Base-by-base conservation (phyloP, 2,797 vertebrate species). In the Chiloscyllium punctatum region DNA sequence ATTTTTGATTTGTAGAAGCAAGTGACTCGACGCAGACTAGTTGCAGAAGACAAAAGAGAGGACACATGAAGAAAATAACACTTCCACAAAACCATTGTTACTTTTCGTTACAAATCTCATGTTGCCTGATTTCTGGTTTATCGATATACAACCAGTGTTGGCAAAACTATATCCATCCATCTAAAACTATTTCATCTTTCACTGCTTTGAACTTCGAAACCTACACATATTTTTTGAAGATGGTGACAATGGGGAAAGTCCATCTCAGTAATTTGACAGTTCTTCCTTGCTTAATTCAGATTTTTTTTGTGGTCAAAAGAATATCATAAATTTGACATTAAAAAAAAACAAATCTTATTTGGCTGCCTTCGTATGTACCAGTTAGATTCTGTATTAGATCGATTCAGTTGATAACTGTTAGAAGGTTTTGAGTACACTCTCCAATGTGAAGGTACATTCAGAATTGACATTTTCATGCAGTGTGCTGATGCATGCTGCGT, bases 191-290 rank as follows among this genome's bases (percentile, higher is more conserved):
- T 94, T 90, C 95, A 37, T 66, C 57, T 66, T 74, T 23, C 30
- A 94, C 21, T 69, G n/a, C 23, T 62, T 96, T 74, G 27, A 72
- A 62, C 91, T 94, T 25, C 42, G 71, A 95, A 74, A 42, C 33
- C 27, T 16, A 42, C 53, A 69, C 95, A 94, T 33, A 37, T 33
- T 94, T 27, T 94, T 66, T 96, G 42, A 87, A 96, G 95, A 94
- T 69, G 48, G 13, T 82, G 95, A 48, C 91, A 82, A 68, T 77
- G 84, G 74, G 57, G 91, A 94, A 37, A 33, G 71, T 96, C 72
- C 90, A 77, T 15, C 13, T 94, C 33, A 33, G 57, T 33, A n/a
- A 15, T 53, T 30, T 21, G 27, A 42, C 48, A 30, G 95, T 51
- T 62, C 37, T 51, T 30, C 16, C 18, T 15, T 27, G 23, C 57